Percentiles rank a stretch among this genome's conserved stretches.
These are phyloP conservation scores for Timandra comae DNA, from an alignment of 2,888 invertebrate genomes.

Conservation along the genomic window DNA sequence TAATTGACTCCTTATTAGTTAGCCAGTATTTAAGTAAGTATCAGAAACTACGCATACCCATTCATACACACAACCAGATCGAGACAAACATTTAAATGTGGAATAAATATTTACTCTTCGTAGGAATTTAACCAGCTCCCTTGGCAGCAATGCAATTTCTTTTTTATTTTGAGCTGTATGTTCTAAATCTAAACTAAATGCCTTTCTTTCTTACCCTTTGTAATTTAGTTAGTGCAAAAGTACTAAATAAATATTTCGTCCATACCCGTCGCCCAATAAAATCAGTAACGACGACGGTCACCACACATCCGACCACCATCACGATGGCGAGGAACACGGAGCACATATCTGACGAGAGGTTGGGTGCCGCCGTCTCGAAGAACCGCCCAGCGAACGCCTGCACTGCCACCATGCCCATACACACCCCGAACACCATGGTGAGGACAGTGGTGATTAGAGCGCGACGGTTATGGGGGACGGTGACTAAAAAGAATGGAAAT, in stretches of 20 bases:
- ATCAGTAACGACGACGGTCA: slow-evolving; percentile 61
- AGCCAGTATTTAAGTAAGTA: background rate
- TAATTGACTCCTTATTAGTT: too few species aligned
- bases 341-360: slow-evolving; percentile 55
- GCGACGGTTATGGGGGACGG: slow-evolving; percentile 52
- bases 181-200: too few species aligned
- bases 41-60: slow-evolving; percentile 7
- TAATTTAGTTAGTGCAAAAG: too few species aligned
- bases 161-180: too few species aligned
- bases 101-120: too few species aligned
- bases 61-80: too few species aligned
- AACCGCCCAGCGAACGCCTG: slow-evolving; percentile 54
- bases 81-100: too few species aligned
- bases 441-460: slow-evolving; percentile 20
- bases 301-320: slow-evolving; percentile 52
- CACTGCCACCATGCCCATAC: slow-evolving; percentile 37
- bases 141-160: too few species aligned
- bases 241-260: too few species aligned
- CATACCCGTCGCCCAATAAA: slow-evolving; percentile 69
- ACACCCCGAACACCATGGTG: slow-evolving; percentile 23
- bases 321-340: slow-evolving; percentile 73
- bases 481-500: slow-evolving; percentile 25
- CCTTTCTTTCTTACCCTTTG: too few species aligned
- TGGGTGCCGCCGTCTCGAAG: slow-evolving; percentile 58
- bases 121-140: too few species aligned